Percentiles rank a stretch among this genome's conserved stretches.
phyloP scores from a whole-genome alignment of 2,888 invertebrate species.

The Hirtodrosophila trivittata region DNA sequence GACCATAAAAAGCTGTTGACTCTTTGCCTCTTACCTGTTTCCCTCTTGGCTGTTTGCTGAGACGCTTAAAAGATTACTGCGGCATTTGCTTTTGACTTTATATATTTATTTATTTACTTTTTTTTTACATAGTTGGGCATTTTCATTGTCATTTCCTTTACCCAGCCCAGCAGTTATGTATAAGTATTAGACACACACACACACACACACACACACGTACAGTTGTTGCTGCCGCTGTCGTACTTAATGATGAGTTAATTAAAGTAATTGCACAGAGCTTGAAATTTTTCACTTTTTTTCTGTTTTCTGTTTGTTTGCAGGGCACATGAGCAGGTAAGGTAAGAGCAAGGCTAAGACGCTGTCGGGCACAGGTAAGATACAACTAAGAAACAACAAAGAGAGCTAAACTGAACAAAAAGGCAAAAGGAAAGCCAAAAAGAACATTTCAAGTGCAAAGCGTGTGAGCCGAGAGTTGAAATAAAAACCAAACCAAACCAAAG shows the following conservation, averaged over 20 bases:
- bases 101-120: not conserved
- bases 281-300: conserved; percentile 41
- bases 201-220: conserved; percentile 24
- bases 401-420: conserved; percentile 22
- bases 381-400: conserved; percentile 14
- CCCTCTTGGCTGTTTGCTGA: conserved; percentile 3
- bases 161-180: conserved; percentile 6
- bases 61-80: conserved; percentile 45
- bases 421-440: conserved; percentile 56
- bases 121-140: conserved; percentile 40
- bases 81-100: conserved; percentile 49
- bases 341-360: conserved; percentile 26
- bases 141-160: conserved; percentile 74
- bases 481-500: conserved; percentile 62
- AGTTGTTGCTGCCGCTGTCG: conserved; percentile 45
- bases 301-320: conserved; percentile 11
- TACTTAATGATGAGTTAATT: conserved; percentile 77
- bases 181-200: conserved; percentile 30
- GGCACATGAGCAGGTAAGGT: conserved; percentile 34
- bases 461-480: conserved; percentile 71
- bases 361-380: conserved; percentile 30
- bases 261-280: conserved; percentile 72
- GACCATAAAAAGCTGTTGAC: conserved; percentile 34
- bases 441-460: conserved; percentile 70
- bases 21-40: not conserved